A percentile compares a stretch with the other conserved stretches of the same genome.
Conservation (phyloP, 1,140 invertebrate genomes). For the Babylonia areolata region DNA sequence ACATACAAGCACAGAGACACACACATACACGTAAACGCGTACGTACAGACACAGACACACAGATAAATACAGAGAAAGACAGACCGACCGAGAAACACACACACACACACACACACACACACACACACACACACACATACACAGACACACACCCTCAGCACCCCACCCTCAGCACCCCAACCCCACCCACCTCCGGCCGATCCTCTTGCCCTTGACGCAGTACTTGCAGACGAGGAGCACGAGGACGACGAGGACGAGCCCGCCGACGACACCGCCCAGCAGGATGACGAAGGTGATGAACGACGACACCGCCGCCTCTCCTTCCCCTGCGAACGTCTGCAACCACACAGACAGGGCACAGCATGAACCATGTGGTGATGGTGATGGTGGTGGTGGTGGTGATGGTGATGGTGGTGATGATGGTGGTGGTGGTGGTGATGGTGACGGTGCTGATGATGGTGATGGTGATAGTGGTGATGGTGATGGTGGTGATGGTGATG, state of each 20-base stretch:
- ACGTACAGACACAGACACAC: not conserved
- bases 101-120: not conserved
- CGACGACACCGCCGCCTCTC: slow-evolving; percentile 55
- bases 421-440: slow-evolving; percentile 74
- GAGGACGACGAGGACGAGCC: slow-evolving; percentile 74
- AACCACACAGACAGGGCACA: not conserved
- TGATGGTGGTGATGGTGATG: not conserved
- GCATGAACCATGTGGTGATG: slow-evolving; percentile 66
- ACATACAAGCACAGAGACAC: not conserved
- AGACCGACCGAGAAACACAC: not conserved
- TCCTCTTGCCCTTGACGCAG: slow-evolving; percentile 72
- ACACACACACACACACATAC: not conserved
- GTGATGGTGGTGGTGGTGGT: slow-evolving; percentile 75
- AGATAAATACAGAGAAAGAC: not conserved
- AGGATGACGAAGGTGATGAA: slow-evolving; percentile 75
- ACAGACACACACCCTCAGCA: not conserved
- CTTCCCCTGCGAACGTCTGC: slow-evolving; percentile 36
- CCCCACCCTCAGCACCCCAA: too few relatives aligned
- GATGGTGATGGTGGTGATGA: slow-evolving; percentile 75
- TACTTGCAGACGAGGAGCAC: slow-evolving; percentile 77
- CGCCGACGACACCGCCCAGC: slow-evolving; percentile 75
- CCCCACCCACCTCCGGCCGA: slow-evolving; percentile 59
- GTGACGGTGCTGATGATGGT: slow-evolving; percentile 71
- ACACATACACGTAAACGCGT: not conserved
- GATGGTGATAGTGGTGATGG: slow-evolving; percentile 41